A percentile compares a stretch with the other conserved stretches of the same genome.
These are phyloP conservation scores for Saccopteryx leptura DNA, from an alignment of 2,113 vertebrate species.

Conservation along the genomic window DNA sequence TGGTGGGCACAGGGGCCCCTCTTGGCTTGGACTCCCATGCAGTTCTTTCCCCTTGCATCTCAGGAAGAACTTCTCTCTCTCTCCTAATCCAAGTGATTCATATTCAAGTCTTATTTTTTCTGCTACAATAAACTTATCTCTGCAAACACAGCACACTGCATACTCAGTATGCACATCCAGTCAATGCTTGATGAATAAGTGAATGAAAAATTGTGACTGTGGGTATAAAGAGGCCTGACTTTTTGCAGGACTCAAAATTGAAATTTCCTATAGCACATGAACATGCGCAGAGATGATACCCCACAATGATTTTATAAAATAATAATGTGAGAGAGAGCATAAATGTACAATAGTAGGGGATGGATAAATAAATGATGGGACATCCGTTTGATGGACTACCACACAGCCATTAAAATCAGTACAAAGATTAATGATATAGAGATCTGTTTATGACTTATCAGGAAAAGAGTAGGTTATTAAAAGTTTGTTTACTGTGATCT, in stretches of 20 bases:
- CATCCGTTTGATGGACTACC: not conserved
- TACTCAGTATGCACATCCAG: not conserved
- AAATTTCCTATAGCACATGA: not conserved
- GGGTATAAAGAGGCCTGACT: not conserved
- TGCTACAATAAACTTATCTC: not conserved
- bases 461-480: not conserved
- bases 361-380: not conserved
- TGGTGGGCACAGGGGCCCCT: not conserved
- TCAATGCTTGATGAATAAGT: not conserved
- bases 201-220: not conserved
- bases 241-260: not conserved
- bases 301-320: not conserved
- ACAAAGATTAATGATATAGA: not conserved
- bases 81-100: not conserved
- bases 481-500: not conserved
- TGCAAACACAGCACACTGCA: not conserved
- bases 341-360: not conserved
- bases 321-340: not conserved
- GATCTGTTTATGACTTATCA: not conserved
- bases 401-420: not conserved
- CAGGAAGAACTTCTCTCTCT: not conserved
- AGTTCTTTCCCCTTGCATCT: not conserved
- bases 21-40: accelerated
- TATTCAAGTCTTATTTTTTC: not conserved
- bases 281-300: not conserved